Conservation (phyloP, 2,888 invertebrate species). For the Stratiomys singularior region DNA sequence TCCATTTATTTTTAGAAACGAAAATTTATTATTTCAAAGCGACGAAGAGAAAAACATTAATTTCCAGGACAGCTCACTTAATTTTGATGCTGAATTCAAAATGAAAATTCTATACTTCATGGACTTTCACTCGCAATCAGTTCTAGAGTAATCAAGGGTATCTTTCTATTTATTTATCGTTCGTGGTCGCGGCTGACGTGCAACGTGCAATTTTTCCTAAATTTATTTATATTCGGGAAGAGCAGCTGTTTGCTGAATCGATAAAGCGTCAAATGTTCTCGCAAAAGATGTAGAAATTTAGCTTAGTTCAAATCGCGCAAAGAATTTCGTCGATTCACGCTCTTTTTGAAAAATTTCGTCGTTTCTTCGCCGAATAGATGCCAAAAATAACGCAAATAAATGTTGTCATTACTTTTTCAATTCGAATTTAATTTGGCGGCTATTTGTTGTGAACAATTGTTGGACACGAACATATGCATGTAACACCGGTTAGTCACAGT, state of each 20-base stretch:
- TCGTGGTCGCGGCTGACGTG: neutral
- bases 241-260: slow-evolving; percentile 12
- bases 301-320: neutral
- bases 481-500: slow-evolving; percentile 14
- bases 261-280: slow-evolving; percentile 24
- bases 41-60: neutral
- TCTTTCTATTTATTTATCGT: neutral
- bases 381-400: slow-evolving; percentile 20
- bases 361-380: neutral
- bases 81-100: neutral
- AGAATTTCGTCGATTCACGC: slow-evolving; percentile 12
- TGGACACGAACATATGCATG: slow-evolving; percentile 4
- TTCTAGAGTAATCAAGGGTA: neutral
- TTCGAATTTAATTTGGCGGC: neutral
- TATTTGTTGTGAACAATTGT: neutral
- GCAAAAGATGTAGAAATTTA: neutral
- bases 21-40: slow-evolving; percentile 15
- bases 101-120: neutral
- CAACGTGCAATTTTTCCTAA: slow-evolving; percentile 6
- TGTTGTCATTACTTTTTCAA: slow-evolving; percentile 3
- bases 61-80: slow-evolving; percentile 21
- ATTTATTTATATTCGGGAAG: slow-evolving; percentile 12
- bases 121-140: neutral
- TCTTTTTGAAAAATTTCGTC: neutral
- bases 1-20: slow-evolving; percentile 22